A percentile compares a stretch with the other conserved stretches of the same genome.
Conservation (phyloP, 2,888 invertebrate species). For the Drosophila pseudotalamancana region DNA sequence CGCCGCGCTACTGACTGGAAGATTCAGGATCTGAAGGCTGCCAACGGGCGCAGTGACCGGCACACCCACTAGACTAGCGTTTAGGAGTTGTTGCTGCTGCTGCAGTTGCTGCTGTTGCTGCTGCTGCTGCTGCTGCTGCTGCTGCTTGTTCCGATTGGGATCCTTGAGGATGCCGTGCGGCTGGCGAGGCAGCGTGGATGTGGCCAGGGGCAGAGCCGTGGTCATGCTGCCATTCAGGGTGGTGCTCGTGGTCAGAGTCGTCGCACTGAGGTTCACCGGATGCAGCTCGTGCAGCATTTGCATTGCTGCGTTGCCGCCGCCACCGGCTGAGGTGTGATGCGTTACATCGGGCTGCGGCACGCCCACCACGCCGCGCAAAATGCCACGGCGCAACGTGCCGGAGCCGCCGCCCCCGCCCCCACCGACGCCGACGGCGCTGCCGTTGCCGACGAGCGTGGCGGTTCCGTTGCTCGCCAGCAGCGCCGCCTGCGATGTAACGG, state of each 20-base stretch:
- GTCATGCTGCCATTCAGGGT: slow-evolving; percentile 82
- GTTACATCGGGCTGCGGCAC: slow-evolving; percentile 84
- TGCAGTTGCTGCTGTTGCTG: slow-evolving; percentile 85
- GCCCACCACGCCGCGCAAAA: slow-evolving; percentile 82
- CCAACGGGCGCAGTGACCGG: slow-evolving; percentile 78
- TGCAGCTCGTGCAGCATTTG: slow-evolving; percentile 81
- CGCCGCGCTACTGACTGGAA: slow-evolving; percentile 85
- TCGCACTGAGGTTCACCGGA: slow-evolving; percentile 81
- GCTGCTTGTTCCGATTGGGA: slow-evolving; percentile 87
- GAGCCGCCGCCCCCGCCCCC: slow-evolving; percentile 55
- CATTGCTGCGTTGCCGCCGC: slow-evolving; percentile 57
- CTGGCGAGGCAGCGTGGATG: slow-evolving; percentile 84
- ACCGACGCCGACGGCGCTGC: slow-evolving; percentile 61
- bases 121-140: slow-evolving; percentile 85
- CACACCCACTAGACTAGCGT: slow-evolving; percentile 74
- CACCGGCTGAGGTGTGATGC: slow-evolving; percentile 81
- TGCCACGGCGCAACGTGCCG: slow-evolving; percentile 82
- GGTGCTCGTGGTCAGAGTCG: slow-evolving; percentile 82
- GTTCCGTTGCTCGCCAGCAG: slow-evolving; percentile 57
- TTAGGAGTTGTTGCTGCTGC: slow-evolving; percentile 85
- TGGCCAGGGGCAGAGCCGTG: slow-evolving; percentile 63
- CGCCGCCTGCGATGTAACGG: slow-evolving; percentile 78
- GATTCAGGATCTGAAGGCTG: slow-evolving; percentile 86
- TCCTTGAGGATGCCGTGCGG: slow-evolving; percentile 88
- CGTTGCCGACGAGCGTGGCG: slow-evolving; percentile 74